Conservation (phyloP, 2,888 invertebrate species). For the Plagodis pulveraria region DNA sequence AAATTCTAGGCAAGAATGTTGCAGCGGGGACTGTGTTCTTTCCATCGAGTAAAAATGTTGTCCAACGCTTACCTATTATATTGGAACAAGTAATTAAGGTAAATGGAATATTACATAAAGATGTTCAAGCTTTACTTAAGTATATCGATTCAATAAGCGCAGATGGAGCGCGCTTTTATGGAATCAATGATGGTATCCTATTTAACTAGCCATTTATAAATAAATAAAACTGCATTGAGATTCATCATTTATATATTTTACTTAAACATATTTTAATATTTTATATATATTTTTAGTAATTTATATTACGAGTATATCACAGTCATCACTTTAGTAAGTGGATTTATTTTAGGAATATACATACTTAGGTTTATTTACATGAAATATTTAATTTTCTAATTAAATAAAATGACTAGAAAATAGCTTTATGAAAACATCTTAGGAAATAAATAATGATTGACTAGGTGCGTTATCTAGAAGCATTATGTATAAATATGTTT, state of each 20-base stretch:
- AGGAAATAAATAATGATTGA: constrained; percentile 32
- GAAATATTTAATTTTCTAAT: constrained; percentile 33
- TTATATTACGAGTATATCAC: constrained; percentile 81
- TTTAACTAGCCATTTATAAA: neutral
- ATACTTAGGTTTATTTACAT: constrained; percentile 29
- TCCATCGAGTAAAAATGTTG: no score
- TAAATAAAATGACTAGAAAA: constrained; percentile 40
- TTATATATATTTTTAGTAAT: constrained; percentile 51
- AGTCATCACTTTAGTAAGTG: constrained; percentile 83
- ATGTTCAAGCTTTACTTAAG: no score
- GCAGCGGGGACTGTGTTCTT: no score
- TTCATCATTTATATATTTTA: constrained; percentile 60
- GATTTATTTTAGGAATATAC: constrained; percentile 62
- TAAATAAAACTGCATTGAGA: constrained; percentile 41
- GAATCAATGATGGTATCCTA: no score
- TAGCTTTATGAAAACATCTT: constrained; percentile 13
- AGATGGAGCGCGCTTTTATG: no score
- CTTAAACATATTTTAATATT: constrained; percentile 66
- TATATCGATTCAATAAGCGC: no score
- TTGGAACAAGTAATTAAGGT: no score
- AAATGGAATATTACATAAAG: no score
- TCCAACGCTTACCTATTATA: no score
- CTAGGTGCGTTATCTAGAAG: constrained; percentile 40
- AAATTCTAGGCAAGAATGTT: no score
- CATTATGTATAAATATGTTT: constrained; percentile 26